phyloP scores from a whole-genome alignment of 2,797 vertebrate species.

The Cuculus canorus region DNA sequence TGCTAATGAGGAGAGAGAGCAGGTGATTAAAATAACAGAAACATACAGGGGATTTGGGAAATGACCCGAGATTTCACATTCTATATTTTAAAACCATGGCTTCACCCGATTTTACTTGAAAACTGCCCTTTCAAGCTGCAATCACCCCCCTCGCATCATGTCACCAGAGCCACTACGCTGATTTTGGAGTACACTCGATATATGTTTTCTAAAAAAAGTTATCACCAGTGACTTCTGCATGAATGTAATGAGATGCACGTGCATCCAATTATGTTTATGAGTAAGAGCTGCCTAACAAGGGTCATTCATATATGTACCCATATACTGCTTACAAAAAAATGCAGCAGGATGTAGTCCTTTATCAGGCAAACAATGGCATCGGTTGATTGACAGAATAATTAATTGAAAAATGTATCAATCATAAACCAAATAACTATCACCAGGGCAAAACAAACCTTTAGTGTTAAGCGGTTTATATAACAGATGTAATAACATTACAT shows the following conservation, averaged over 20 bases:
- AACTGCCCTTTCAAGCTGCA: neutral
- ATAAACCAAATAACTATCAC: neutral
- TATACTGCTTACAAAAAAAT: neutral
- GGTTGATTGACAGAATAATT: neutral
- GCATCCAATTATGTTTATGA: neutral
- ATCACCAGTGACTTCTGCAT: neutral
- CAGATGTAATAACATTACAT: neutral
- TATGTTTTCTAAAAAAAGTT: neutral
- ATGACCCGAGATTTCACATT: neutral
- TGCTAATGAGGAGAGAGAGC: neutral
- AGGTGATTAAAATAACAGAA: neutral
- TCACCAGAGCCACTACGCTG: neutral
- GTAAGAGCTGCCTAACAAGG: neutral
- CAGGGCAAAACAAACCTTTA: neutral
- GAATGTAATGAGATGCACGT: neutral
- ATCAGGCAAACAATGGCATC: neutral
- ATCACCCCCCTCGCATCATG: neutral
- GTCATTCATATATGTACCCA: neutral
- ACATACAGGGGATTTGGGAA: neutral
- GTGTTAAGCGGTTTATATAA: neutral
- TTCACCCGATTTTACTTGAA: neutral
- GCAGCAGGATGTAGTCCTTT: neutral
- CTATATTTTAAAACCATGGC: neutral
- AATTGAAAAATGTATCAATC: neutral
- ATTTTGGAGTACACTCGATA: neutral